These are phyloP conservation scores for Gobiocypris rarus DNA, from an alignment of 2,113 vertebrate genomes.

Conservation along the genomic window DNA sequence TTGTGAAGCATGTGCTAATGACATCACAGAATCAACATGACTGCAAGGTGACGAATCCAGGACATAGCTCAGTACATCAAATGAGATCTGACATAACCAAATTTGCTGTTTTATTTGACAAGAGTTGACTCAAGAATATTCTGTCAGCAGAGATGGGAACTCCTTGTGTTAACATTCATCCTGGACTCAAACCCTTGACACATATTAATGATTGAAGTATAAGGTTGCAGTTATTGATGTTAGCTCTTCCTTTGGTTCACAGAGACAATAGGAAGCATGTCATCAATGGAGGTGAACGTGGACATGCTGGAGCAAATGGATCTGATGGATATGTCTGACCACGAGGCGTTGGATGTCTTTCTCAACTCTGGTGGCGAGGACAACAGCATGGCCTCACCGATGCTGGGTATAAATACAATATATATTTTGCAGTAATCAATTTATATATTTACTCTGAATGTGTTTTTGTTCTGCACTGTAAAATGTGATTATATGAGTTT, in stretches of 20 bases:
- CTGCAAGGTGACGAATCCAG: conserved; percentile 71
- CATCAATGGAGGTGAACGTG: conserved; percentile 98
- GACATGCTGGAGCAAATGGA: conserved; percentile 99
- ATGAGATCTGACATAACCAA: not conserved
- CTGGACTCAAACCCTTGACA: conserved; percentile 66
- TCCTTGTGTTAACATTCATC: conserved; percentile 32
- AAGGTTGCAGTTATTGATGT: conserved; percentile 9
- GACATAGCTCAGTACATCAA: conserved; percentile 16
- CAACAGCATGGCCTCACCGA: conserved; percentile 80
- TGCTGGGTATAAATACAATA: conserved; percentile 75
- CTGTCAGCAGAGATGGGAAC: not conserved
- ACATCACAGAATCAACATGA: conserved; percentile 5
- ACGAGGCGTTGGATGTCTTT: conserved; percentile 95
- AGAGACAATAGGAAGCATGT: conserved; percentile 98
- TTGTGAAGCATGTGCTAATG: conserved; percentile 69
- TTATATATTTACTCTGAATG: not conserved
- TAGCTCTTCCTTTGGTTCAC: conserved; percentile 52
- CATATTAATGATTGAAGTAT: not conserved
- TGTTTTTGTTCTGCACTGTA: not conserved
- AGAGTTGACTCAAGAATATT: not conserved
- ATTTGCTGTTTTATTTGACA: not conserved
- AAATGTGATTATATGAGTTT: no score
- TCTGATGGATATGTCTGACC: conserved; percentile 95
- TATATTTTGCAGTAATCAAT: not conserved
- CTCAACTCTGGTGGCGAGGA: conserved; percentile 92